phyloP scores from a whole-genome alignment of 2,888 invertebrate genomes.

The Seira sanloemensis region DNA sequence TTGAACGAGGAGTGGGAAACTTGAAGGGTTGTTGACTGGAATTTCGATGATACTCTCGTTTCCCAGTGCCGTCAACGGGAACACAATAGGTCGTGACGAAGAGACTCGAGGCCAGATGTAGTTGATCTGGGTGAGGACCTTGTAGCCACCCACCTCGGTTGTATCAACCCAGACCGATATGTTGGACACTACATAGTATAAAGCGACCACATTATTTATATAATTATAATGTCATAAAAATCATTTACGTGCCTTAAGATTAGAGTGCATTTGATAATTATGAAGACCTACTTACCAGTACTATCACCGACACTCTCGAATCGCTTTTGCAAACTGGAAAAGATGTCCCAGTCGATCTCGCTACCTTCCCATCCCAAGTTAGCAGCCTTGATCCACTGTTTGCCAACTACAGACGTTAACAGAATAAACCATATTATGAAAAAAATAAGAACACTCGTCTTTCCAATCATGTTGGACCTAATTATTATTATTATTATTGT shows the following conservation, averaged over 20 bases:
- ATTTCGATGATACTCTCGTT: constrained; percentile 71
- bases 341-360: constrained; percentile 69
- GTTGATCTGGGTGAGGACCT: constrained; percentile 70
- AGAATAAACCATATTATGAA: neutral
- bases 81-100: constrained; percentile 64
- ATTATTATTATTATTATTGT: too few relatives aligned
- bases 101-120: constrained; percentile 72
- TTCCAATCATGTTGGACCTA: too few relatives aligned
- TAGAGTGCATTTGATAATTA: too few relatives aligned
- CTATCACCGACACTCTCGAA: constrained; percentile 70
- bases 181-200: constrained; percentile 72
- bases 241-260: too few relatives aligned
- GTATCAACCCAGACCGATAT: constrained; percentile 73
- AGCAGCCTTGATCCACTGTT: constrained; percentile 66
- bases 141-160: constrained; percentile 69
- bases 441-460: too few relatives aligned
- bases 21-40: constrained; percentile 81
- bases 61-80: constrained; percentile 72
- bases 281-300: constrained; percentile 69
- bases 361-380: constrained; percentile 69
- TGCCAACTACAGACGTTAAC: constrained; percentile 65
- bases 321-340: constrained; percentile 66
- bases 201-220: neutral
- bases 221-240: neutral
- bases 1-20: constrained; percentile 83